These are phyloP conservation scores for Anabas testudineus DNA, from an alignment of 2,797 vertebrate species.

Conservation along the genomic window DNA sequence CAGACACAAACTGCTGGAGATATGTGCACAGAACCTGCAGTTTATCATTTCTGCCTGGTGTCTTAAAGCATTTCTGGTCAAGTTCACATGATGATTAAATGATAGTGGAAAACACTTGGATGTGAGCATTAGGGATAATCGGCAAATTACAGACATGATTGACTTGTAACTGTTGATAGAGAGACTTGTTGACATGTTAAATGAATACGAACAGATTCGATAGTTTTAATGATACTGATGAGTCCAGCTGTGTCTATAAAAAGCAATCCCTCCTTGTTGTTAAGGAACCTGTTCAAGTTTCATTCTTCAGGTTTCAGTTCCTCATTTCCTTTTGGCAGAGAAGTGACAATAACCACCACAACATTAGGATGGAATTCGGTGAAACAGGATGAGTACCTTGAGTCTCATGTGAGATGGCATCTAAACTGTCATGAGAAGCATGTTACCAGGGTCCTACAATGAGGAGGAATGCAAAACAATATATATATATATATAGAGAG, in stretches of 20 bases:
- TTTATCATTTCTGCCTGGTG: neutral
- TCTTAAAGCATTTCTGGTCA: neutral
- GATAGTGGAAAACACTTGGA: neutral
- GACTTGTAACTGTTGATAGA: neutral
- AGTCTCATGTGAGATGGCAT: neutral
- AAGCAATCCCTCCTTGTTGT: constrained; percentile 4
- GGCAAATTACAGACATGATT: neutral
- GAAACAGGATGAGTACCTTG: constrained; percentile 18
- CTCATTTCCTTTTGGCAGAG: constrained; percentile 21
- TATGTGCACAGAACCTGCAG: neutral
- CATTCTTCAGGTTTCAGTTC: constrained; percentile 36
- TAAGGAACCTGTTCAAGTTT: constrained; percentile 32
- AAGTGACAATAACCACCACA: constrained; percentile 18
- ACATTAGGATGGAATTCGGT: constrained; percentile 17
- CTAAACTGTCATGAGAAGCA: neutral
- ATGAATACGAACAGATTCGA: neutral
- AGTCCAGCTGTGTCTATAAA: constrained; percentile 9
- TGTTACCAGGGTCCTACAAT: neutral
- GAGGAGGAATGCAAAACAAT: neutral
- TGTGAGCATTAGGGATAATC: neutral
- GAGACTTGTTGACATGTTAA: neutral
- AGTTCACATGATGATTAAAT: neutral
- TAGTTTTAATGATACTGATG: neutral
- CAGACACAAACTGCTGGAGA: constrained; percentile 13
- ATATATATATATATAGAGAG: no score